A percentile compares a stretch with the other conserved stretches of the same genome.
Evolutionary conservation across 2,888 invertebrate species (phyloP).

Genomic region (Aphrophora alni): DNA sequence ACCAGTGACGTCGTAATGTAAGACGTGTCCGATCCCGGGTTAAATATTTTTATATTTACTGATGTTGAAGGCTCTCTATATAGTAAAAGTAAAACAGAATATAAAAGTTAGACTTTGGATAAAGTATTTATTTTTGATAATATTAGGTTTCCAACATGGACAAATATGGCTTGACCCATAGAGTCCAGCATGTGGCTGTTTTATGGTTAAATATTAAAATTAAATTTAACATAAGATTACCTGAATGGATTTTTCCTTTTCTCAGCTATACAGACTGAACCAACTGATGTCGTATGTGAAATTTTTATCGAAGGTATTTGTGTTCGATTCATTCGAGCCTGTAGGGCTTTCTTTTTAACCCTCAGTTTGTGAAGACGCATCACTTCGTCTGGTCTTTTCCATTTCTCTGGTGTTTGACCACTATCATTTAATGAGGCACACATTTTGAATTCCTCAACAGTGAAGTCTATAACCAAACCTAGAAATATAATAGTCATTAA

Average conservation of each 20-base stretch:
- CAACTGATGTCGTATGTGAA: conserved; percentile 6
- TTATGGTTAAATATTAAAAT: background rate
- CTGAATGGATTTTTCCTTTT: conserved; percentile 50
- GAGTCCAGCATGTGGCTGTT: too few species aligned
- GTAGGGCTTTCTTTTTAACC: conserved; percentile 76
- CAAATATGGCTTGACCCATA: too few species aligned
- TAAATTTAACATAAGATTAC: conserved; percentile 36
- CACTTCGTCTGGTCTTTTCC: conserved; percentile 65
- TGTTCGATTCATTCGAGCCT: conserved; percentile 65
- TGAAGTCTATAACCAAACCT: too few species aligned
- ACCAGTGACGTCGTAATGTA: too few species aligned
- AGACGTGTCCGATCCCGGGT: too few species aligned
- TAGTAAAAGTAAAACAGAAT: too few species aligned
- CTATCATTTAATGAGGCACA: background rate
- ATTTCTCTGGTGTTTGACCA: conserved; percentile 54
- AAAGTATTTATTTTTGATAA: too few species aligned
- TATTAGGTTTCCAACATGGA: too few species aligned
- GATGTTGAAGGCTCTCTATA: too few species aligned
- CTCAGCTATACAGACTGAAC: conserved; percentile 3
- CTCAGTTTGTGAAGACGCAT: conserved; percentile 80
- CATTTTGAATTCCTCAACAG: background rate
- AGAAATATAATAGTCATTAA: too few species aligned
- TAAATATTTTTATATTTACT: too few species aligned
- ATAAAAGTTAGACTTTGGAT: background rate
- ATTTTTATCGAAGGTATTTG: conserved; percentile 27